phyloP scores from a whole-genome alignment of 2,888 invertebrate genomes.

The Chromoteleia sp. region DNA sequence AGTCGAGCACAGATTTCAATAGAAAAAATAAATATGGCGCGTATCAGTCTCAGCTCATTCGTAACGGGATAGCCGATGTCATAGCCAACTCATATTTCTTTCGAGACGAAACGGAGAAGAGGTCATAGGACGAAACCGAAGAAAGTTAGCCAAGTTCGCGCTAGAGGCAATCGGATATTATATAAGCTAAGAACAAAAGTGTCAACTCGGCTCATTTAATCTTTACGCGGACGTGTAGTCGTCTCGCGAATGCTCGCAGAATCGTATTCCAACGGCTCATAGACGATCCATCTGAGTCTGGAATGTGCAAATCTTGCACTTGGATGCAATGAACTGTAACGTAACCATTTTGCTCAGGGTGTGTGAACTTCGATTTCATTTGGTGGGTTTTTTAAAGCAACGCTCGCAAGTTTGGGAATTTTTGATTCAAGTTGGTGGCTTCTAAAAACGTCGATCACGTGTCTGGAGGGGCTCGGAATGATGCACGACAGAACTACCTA shows the following conservation, averaged over 20 bases:
- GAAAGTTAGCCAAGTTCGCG: constrained; percentile 65
- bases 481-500: constrained; percentile 68
- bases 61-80: constrained; percentile 59
- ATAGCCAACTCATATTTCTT: constrained; percentile 72
- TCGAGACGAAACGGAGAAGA: constrained; percentile 63
- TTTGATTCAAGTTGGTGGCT: not conserved
- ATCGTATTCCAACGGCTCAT: constrained; percentile 51
- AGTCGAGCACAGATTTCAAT: constrained; percentile 24
- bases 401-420: too few relatives aligned
- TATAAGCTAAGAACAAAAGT: constrained; percentile 73
- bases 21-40: constrained; percentile 50
- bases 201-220: constrained; percentile 64
- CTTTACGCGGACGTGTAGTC: too few relatives aligned
- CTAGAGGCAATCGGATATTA: constrained; percentile 78
- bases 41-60: constrained; percentile 38
- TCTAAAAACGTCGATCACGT: constrained; percentile 72
- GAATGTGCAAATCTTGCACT: constrained; percentile 56
- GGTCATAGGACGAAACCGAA: constrained; percentile 76
- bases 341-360: constrained; percentile 20
- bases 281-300: constrained; percentile 34
- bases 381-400: too few relatives aligned
- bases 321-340: constrained; percentile 57
- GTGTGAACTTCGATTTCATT: constrained; percentile 47
- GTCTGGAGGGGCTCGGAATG: constrained; percentile 66
- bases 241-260: constrained; percentile 7